phyloP scores from a whole-genome alignment of 1,140 invertebrate species.

The Euschistus heros region DNA sequence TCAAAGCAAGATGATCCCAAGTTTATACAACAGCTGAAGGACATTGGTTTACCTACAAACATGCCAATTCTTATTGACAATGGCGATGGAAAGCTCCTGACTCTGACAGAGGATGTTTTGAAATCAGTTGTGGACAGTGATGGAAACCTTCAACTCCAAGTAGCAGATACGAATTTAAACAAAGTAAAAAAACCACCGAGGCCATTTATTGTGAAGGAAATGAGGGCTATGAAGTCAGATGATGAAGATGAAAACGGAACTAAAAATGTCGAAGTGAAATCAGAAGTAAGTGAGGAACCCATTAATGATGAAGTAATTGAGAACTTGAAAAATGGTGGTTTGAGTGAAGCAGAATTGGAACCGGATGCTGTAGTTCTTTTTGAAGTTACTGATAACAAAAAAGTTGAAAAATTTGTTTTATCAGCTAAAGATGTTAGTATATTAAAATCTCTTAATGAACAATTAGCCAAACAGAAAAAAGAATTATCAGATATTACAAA shows the following conservation, averaged over 20 bases:
- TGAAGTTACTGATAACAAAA: slow-evolving; percentile 30
- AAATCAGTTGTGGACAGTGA: slow-evolving; percentile 42
- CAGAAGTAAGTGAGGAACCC: slow-evolving; percentile 16
- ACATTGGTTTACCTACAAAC: slow-evolving; percentile 42
- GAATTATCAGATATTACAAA: slow-evolving; percentile 22
- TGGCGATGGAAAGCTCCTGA: slow-evolving; percentile 43
- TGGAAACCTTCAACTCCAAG: slow-evolving; percentile 42
- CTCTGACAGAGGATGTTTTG: slow-evolving; percentile 44
- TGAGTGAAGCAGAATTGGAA: slow-evolving; percentile 27
- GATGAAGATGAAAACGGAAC: slow-evolving; percentile 16
- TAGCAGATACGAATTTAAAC: slow-evolving; percentile 35
- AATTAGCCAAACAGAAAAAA: slow-evolving; percentile 27
- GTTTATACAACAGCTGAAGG: slow-evolving; percentile 43
- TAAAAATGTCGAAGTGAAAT: slow-evolving; percentile 7
- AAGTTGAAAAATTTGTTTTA: slow-evolving; percentile 32
- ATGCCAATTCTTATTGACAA: slow-evolving; percentile 43
- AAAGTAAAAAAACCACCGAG: slow-evolving; percentile 7
- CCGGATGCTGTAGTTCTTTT: slow-evolving; percentile 32
- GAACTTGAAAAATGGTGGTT: slow-evolving; percentile 25
- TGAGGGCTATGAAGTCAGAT: slow-evolving; percentile 10
- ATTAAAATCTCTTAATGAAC: slow-evolving; percentile 29
- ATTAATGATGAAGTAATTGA: slow-evolving; percentile 27
- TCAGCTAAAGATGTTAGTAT: slow-evolving; percentile 31
- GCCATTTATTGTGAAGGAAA: slow-evolving; percentile 27
- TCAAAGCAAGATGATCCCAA: slow-evolving; percentile 21